Percentiles rank a stretch among this genome's conserved stretches.
Evolutionary conservation across 1,140 invertebrate species (phyloP).

Genomic region (Notospermus geniculatus): DNA sequence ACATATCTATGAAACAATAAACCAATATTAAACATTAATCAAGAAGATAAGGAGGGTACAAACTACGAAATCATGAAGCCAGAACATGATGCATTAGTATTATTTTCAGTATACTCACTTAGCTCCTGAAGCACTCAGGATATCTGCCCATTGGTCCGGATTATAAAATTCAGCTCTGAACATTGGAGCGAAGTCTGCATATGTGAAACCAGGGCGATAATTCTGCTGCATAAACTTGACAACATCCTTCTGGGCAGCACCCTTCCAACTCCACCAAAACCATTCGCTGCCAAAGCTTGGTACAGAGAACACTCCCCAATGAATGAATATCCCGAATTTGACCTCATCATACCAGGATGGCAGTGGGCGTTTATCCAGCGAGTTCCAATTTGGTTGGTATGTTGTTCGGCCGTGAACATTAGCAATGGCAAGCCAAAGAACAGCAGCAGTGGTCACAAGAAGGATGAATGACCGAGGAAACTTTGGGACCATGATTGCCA

Average conservation of each 20-base stretch:
- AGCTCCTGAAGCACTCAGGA: slow-evolving; percentile 35
- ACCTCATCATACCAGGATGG: slow-evolving; percentile 52
- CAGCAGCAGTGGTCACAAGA: too few species aligned
- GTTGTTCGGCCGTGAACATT: neutral
- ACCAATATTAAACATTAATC: neutral
- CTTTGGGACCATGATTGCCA: too few species aligned
- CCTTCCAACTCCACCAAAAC: slow-evolving; percentile 46
- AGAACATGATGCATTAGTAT: too few species aligned
- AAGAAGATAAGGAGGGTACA: neutral
- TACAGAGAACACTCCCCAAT: slow-evolving; percentile 52
- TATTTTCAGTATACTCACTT: slow-evolving; percentile 29
- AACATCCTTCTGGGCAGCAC: slow-evolving; percentile 15
- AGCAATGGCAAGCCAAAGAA: neutral
- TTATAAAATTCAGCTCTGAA: slow-evolving; percentile 41
- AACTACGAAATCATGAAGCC: neutral
- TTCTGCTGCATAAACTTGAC: slow-evolving; percentile 37
- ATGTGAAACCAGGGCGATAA: slow-evolving; percentile 41
- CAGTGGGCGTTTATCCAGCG: slow-evolving; percentile 48
- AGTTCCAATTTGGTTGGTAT: slow-evolving; percentile 43
- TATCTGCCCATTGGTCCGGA: slow-evolving; percentile 32
- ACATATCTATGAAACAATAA: slow-evolving; percentile 40
- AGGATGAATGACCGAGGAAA: too few species aligned
- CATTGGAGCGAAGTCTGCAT: slow-evolving; percentile 37
- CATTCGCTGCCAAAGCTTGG: slow-evolving; percentile 31
- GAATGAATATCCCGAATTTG: slow-evolving; percentile 55